Percentiles rank a stretch among this genome's conserved stretches.
phyloP scores from a whole-genome alignment of 2,888 invertebrate species.

The Ashinkailepas kermadecensis region DNA sequence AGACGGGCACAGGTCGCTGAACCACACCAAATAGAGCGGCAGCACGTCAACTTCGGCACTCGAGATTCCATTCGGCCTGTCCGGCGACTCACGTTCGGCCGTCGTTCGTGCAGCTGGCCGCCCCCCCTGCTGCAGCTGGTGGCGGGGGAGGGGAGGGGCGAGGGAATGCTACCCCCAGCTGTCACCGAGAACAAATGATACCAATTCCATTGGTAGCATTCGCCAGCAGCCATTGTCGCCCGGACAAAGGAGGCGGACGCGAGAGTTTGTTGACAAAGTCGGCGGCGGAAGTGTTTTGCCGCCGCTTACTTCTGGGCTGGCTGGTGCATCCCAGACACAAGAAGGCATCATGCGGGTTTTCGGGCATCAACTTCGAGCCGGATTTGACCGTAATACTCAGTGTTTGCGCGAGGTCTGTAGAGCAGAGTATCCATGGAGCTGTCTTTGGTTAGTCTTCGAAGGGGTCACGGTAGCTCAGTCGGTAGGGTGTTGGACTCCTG shows the following conservation, averaged over 20 bases:
- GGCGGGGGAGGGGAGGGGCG: background rate
- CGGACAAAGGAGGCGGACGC: background rate
- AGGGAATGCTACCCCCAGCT: background rate
- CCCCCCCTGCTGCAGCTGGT: background rate
- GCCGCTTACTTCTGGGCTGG: background rate
- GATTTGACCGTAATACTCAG: no score
- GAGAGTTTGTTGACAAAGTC: background rate
- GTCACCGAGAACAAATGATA: slow-evolving; percentile 6
- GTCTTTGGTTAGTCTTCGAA: no score
- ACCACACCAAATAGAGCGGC: no score
- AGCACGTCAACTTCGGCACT: no score
- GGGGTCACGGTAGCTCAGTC: no score
- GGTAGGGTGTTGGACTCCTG: no score
- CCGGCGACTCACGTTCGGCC: no score
- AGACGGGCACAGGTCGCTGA: no score
- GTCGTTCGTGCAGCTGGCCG: background rate
- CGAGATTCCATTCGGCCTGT: no score
- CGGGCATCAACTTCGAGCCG: background rate
- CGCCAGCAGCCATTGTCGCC: background rate
- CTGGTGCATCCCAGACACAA: background rate
- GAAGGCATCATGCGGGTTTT: background rate
- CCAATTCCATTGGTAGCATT: background rate
- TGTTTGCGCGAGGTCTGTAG: no score
- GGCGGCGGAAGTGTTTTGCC: background rate
- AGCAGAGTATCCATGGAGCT: no score